Conservation (phyloP, 2,797 vertebrate species). For the Channallabes apus region DNA sequence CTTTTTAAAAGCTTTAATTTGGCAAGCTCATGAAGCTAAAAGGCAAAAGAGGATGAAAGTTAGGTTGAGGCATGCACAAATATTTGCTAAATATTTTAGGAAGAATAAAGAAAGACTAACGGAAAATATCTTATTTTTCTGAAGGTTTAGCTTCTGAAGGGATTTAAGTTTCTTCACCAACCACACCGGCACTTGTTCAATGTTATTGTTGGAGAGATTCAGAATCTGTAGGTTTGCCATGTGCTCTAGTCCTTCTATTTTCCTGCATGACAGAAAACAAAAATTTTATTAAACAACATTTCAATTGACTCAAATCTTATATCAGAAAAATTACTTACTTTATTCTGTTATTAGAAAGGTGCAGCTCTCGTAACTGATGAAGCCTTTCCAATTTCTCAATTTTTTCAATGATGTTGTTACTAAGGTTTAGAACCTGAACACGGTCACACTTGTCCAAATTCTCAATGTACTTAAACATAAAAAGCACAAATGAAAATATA, state of each 20-base stretch:
- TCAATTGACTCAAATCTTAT: background rate
- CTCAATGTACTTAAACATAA: conserved; percentile 76
- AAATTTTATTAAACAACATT: background rate
- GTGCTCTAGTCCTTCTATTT: conserved; percentile 84
- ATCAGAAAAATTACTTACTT: conserved; percentile 24
- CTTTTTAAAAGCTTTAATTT: conserved; percentile 81
- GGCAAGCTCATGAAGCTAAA: conserved; percentile 79
- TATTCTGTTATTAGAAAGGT: conserved; percentile 76
- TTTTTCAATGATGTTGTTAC: conserved; percentile 79
- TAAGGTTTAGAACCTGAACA: conserved; percentile 77
- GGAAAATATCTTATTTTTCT: conserved; percentile 78
- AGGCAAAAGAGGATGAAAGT: conserved; percentile 1
- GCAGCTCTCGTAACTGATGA: conserved; percentile 76
- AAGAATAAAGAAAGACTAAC: conserved; percentile 67
- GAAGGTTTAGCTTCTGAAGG: conserved; percentile 75
- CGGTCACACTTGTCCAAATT: conserved; percentile 80
- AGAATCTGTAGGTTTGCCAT: conserved; percentile 79
- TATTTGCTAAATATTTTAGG: background rate
- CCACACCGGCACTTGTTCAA: conserved; percentile 82
- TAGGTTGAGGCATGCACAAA: background rate
- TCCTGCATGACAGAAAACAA: conserved; percentile 65
- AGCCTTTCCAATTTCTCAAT: conserved; percentile 82
- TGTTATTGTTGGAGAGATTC: conserved; percentile 80
- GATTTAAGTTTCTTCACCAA: conserved; percentile 78
- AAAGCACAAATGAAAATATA: conserved; percentile 37